A percentile compares a stretch with the other conserved stretches of the same genome.
phyloP scores from a whole-genome alignment of 2,797 vertebrate genomes.

The Enteromius radiatus region DNA sequence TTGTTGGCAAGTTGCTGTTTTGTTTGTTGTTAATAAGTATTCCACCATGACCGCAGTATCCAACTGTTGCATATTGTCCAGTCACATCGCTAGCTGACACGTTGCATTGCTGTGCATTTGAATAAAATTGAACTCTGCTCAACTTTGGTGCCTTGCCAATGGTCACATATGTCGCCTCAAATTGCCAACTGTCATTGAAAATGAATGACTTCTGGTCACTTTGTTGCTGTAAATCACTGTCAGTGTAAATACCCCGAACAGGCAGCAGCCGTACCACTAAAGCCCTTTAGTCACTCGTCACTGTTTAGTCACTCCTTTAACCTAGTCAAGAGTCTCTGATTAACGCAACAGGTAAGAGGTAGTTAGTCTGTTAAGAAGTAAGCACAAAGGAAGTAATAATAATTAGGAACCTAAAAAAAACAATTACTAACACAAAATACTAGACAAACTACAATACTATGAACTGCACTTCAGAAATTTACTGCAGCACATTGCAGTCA shows the following conservation, averaged over 20 bases:
- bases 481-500: not conserved
- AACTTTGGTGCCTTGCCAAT: not conserved
- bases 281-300: not conserved
- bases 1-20: not conserved
- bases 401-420: not conserved
- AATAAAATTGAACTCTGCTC: conserved; percentile 15
- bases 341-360: not conserved
- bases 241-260: not conserved
- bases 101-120: conserved; percentile 17
- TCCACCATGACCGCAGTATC: not conserved
- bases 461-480: not conserved
- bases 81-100: not conserved
- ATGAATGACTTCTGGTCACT: conserved; percentile 13
- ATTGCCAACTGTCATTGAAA: conserved; percentile 11
- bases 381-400: not conserved
- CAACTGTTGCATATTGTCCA: not conserved
- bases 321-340: conserved; percentile 7
- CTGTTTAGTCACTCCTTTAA: not conserved
- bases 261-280: not conserved
- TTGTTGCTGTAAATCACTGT: conserved; percentile 6
- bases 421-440: not conserved
- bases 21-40: not conserved
- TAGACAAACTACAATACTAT: not conserved
- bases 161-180: conserved; percentile 1
- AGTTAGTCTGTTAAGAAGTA: conserved; percentile 3